Evolutionary conservation across 1,140 invertebrate genomes (phyloP).

Genomic region (Sogatella furcifera): DNA sequence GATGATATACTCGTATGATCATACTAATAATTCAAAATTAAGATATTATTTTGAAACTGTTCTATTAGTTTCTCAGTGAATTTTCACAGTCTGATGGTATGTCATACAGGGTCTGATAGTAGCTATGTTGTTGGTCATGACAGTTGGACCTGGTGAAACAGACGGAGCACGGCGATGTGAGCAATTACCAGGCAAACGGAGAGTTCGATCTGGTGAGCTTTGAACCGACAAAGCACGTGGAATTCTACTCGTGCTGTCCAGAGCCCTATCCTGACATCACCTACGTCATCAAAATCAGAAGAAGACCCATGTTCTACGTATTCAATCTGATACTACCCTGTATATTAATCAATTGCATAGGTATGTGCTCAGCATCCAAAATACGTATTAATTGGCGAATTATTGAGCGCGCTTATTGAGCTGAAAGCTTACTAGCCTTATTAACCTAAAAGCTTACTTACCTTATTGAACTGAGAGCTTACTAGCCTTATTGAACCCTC

Average conservation of each 20-base stretch:
- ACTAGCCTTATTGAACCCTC: too few relatives aligned
- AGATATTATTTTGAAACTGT: too few relatives aligned
- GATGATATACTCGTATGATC: too few relatives aligned
- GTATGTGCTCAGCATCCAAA: slow-evolving; percentile 34
- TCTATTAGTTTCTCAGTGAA: too few relatives aligned
- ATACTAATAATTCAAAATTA: too few relatives aligned
- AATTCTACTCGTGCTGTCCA: slow-evolving; percentile 57
- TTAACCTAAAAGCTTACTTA: too few relatives aligned
- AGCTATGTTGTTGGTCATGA: slow-evolving; percentile 7
- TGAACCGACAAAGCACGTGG: slow-evolving; percentile 53
- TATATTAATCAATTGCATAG: slow-evolving; percentile 76
- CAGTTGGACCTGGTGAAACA: slow-evolving; percentile 61
- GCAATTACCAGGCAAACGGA: slow-evolving; percentile 67
- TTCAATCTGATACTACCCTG: slow-evolving; percentile 86
- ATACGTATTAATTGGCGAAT: too few relatives aligned
- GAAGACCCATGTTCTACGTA: slow-evolving; percentile 81
- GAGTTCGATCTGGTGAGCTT: slow-evolving; percentile 70
- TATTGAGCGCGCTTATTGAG: too few relatives aligned
- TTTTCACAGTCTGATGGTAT: too few relatives aligned
- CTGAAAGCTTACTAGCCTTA: too few relatives aligned
- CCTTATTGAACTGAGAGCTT: too few relatives aligned
- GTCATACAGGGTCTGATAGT: too few relatives aligned
- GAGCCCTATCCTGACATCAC: slow-evolving; percentile 53
- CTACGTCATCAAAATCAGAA: slow-evolving; percentile 56
- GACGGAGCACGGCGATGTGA: slow-evolving; percentile 58